These are phyloP conservation scores for Glomeris maerens DNA, from an alignment of 1,140 invertebrate genomes.

Conservation along the genomic window DNA sequence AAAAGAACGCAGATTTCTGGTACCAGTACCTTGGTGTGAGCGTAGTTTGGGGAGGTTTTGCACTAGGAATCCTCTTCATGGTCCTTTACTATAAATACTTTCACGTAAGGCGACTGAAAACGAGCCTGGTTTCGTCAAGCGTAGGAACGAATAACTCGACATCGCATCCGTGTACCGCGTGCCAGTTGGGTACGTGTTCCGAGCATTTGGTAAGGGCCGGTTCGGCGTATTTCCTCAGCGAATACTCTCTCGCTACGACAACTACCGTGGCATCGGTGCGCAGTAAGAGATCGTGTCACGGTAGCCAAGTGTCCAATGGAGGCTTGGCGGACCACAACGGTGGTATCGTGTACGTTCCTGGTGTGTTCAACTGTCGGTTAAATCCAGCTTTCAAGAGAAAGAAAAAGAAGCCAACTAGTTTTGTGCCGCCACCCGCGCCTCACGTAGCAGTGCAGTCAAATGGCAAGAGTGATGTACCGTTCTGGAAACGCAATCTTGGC, in stretches of 20 bases:
- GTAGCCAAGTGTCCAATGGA: constrained; percentile 11
- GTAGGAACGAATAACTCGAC: constrained; percentile 1
- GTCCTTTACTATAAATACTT: constrained; percentile 63
- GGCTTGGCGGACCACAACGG: constrained; percentile 12
- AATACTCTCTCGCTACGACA: constrained; percentile 3
- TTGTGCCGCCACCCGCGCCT: constrained; percentile 54
- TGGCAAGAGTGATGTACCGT: constrained; percentile 41
- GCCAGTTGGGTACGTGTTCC: constrained; percentile 17
- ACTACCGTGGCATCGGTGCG: neutral
- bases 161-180: constrained; percentile 9
- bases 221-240: constrained; percentile 11
- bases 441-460: constrained; percentile 23
- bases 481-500: constrained; percentile 61
- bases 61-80: constrained; percentile 70
- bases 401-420: constrained; percentile 76
- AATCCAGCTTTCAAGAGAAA: constrained; percentile 63
- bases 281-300: constrained; percentile 7
- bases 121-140: constrained; percentile 14
- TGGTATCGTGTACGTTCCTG: constrained; percentile 42
- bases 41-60: constrained; percentile 48
- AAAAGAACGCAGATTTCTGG: constrained; percentile 29
- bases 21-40: constrained; percentile 44
- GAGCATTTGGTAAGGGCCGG: constrained; percentile 12
- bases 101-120: constrained; percentile 39
- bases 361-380: constrained; percentile 77